phyloP scores from a whole-genome alignment of 2,113 vertebrate genomes.

The Eira barbara region DNA sequence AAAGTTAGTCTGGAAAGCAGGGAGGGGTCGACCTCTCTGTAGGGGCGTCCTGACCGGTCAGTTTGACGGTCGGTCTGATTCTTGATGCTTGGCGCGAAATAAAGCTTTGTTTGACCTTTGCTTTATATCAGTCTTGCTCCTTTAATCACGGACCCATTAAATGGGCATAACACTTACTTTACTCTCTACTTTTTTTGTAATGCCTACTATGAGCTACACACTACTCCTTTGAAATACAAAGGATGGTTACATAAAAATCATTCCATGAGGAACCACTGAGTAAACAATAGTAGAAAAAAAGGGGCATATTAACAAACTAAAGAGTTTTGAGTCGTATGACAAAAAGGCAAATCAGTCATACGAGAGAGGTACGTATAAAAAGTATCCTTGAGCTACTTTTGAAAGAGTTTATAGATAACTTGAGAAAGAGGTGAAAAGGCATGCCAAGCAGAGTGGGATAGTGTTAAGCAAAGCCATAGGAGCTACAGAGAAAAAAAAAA shows the following conservation, averaged over 20 bases:
- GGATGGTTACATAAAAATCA: not conserved
- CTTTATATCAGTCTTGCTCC: too few species aligned
- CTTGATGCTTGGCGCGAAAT: too few species aligned
- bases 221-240: not conserved
- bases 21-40: too few species aligned
- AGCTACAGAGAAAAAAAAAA: not conserved
- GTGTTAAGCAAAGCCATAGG: not conserved
- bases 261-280: not conserved
- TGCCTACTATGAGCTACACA: not conserved
- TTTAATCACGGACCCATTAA: too few species aligned
- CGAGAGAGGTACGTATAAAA: not conserved
- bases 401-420: not conserved
- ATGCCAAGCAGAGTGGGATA: too few species aligned
- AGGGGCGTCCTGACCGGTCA: too few species aligned
- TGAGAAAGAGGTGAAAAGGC: not conserved
- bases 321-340: not conserved
- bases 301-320: not conserved
- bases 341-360: not conserved
- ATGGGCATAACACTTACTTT: too few species aligned
- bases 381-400: not conserved
- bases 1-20: too few species aligned
- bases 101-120: too few species aligned
- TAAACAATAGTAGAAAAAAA: not conserved
- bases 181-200: not conserved
- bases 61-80: too few species aligned